phyloP scores from a whole-genome alignment of 2,113 vertebrate species.

The Chamaetylas fuelleborni region DNA sequence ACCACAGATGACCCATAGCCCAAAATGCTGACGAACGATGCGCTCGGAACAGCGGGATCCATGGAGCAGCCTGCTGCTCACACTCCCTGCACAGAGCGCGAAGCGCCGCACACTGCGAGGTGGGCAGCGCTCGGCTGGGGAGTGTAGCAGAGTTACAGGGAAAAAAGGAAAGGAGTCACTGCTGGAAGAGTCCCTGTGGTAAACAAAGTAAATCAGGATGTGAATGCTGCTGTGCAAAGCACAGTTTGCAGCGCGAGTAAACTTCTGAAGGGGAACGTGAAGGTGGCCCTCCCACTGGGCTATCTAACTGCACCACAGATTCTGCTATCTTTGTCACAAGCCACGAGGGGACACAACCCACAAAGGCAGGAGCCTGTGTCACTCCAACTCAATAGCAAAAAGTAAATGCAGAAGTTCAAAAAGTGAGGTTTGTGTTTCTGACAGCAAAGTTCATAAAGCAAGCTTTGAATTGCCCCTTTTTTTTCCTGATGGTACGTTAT shows the following conservation, averaged over 20 bases:
- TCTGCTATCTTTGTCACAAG: neutral
- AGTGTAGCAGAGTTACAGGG: neutral
- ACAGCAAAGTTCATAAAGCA: neutral
- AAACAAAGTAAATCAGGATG: constrained; percentile 47
- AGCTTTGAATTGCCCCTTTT: neutral
- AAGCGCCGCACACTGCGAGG: neutral
- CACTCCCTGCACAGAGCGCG: neutral
- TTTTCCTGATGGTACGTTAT: neutral
- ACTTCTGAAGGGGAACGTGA: constrained; percentile 42
- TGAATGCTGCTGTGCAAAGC: neutral
- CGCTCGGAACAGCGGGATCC: neutral
- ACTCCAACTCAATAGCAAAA: neutral
- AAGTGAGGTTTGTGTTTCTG: constrained; percentile 26
- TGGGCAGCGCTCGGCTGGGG: neutral
- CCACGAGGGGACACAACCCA: constrained; percentile 24
- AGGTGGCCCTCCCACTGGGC: constrained; percentile 51
- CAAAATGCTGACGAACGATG: neutral
- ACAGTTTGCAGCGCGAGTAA: neutral
- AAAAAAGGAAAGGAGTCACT: neutral
- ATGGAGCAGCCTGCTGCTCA: neutral
- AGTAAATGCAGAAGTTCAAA: constrained; percentile 33
- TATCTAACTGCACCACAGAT: neutral
- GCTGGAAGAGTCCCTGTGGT: constrained; percentile 35
- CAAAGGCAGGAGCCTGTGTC: constrained; percentile 4
- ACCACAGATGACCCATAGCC: neutral